Conservation (phyloP, 2,113 vertebrate species). For the Sylvia atricapilla region DNA sequence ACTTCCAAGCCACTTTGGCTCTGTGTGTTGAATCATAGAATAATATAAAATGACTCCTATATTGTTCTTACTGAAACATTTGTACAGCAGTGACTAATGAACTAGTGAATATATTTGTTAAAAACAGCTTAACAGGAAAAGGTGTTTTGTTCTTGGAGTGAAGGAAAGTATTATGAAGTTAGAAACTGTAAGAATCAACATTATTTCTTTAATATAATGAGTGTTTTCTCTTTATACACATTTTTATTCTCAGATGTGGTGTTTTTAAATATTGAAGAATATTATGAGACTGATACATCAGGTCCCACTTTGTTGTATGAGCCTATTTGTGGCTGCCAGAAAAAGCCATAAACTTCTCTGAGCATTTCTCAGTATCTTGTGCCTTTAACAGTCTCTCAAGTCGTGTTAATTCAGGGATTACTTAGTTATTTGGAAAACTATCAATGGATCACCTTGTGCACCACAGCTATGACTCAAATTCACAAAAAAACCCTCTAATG, state of each 20-base stretch:
- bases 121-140: not conserved
- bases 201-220: not conserved
- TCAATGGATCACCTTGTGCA: not conserved
- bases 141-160: not conserved
- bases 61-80: conserved; percentile 1
- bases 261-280: not conserved
- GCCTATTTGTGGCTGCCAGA: not conserved
- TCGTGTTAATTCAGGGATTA: not conserved
- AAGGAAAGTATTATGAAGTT: not conserved
- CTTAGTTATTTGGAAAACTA: not conserved
- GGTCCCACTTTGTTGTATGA: not conserved
- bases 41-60: not conserved
- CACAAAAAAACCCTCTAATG: not conserved
- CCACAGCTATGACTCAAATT: not conserved
- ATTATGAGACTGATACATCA: not conserved
- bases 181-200: conserved; percentile 9
- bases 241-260: conserved; percentile 25
- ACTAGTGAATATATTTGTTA: not conserved
- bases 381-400: not conserved
- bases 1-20: not conserved
- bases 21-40: not conserved
- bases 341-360: not conserved
- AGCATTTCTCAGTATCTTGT: not conserved
- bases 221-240: not conserved
- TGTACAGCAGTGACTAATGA: not conserved